Evolutionary conservation across 2,888 invertebrate species (phyloP).

Genomic region (Megamerina dolium): DNA sequence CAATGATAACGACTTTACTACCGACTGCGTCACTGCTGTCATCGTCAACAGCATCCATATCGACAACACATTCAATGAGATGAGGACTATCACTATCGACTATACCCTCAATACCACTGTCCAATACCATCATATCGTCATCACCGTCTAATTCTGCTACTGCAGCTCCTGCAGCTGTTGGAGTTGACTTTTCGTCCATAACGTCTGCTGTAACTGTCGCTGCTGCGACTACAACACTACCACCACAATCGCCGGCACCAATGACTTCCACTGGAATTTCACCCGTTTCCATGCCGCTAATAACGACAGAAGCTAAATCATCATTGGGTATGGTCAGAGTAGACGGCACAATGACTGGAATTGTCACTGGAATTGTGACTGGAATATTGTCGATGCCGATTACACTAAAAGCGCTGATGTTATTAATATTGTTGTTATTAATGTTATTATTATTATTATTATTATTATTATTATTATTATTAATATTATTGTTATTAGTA

Average conservation of each 20-base stretch:
- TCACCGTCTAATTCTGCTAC: conserved; percentile 8
- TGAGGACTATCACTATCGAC: background rate
- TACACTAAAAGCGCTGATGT: background rate
- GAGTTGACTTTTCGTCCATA: conserved; percentile 5
- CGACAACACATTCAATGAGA: conserved; percentile 1
- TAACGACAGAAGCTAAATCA: background rate
- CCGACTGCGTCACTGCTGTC: conserved; percentile 6
- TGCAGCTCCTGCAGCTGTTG: conserved; percentile 7
- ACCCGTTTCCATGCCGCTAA: conserved; percentile 2
- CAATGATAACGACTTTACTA: conserved; percentile 7
- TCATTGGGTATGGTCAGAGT: conserved; percentile 1
- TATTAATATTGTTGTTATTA: too few relatives aligned
- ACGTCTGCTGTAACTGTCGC: conserved; percentile 10
- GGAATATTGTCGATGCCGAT: background rate
- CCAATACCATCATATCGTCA: conserved; percentile 9
- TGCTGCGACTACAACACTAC: background rate
- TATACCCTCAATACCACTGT: conserved; percentile 1
- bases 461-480: too few relatives aligned
- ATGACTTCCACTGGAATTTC: background rate
- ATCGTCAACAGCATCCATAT: conserved; percentile 8
- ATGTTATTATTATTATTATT: too few relatives aligned
- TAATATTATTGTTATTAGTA: too few relatives aligned
- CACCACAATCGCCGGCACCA: background rate
- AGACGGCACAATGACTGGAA: too few relatives aligned
- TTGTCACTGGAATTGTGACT: background rate